Base-by-base conservation (phyloP, 64 coral and sea anemone genomes). In the Exaiptasia diaphana region DNA sequence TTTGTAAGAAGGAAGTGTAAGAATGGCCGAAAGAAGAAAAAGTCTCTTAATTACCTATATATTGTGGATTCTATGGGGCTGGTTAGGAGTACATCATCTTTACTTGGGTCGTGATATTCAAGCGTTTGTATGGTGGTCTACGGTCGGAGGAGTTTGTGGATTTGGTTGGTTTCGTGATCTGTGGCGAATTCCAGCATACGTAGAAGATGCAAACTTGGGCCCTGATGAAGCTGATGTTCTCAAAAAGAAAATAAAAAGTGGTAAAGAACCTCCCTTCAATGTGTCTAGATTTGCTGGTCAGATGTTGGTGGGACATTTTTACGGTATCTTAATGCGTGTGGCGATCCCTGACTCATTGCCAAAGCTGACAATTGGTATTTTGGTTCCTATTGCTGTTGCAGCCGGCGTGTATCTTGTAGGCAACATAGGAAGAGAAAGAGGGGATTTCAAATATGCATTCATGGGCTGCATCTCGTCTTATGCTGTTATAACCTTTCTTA, bases 51-150 rank as follows among this genome's bases (percentile, higher is more conserved):
- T 99, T 31, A 93, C 95, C 13, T 99, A 99, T 60, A 42, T 93
- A 3, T 71, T 99, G 25, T 99, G 95, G 95, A 24, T 99, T 10
- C 28, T 92, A 6, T 88, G 85, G 22, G 95, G 95, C 46, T 99
- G 95, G 95, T 28, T 99, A 11, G 95, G 95, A 30, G 64, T 99
- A 23, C 95, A 99, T 88, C 95, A 99, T 41, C 76, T 93, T 22
- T 99, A 99, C 60, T 74, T 99, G 15, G 90, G 95, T 24, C 79
- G 95, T 58, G 95, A 99, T 80, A 85, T 93, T 7, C 95, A 99
- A 84, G 95, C 95, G 4, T 93, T 99, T 53, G 25, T 99, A 0
- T 99, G 95, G 95, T 99, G 95, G 95, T 99, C 95, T 20, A 99
- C 95, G 0, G 75, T 93, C 15, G 95, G 95, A 14, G 95, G 95